phyloP scores from a whole-genome alignment of 2,888 invertebrate species.

The Craniophora ligustri region DNA sequence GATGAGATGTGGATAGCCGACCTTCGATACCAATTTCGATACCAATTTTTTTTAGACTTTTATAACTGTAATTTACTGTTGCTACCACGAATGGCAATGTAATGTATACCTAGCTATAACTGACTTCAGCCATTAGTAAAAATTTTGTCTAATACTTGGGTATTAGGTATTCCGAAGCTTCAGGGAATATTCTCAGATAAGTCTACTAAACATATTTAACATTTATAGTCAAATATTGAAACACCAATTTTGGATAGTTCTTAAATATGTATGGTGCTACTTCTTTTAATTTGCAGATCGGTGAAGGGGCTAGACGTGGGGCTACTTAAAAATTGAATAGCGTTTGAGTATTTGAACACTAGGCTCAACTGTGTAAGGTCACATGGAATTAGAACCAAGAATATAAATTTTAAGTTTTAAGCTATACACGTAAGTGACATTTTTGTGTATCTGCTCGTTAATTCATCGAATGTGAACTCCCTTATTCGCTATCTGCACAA shows the following conservation, averaged over 20 bases:
- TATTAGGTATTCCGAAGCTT: constrained; percentile 23
- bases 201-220: no score
- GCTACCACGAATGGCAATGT: neutral
- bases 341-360: no score
- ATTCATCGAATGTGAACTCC: constrained; percentile 10
- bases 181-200: constrained; percentile 21
- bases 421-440: neutral
- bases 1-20: no score
- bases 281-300: no score
- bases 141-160: constrained; percentile 29
- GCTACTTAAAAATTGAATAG: no score
- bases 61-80: constrained; percentile 3
- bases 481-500: constrained; percentile 17
- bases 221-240: no score
- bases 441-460: neutral
- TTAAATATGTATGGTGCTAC: no score
- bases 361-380: no score
- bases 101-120: neutral
- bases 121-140: constrained; percentile 14
- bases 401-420: constrained; percentile 8
- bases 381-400: constrained; percentile 21
- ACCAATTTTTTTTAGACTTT: no score
- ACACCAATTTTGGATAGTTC: no score
- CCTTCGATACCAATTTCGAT: no score
- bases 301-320: no score